phyloP scores from a whole-genome alignment of 1,140 invertebrate genomes.

The Drosophila kepulauana region DNA sequence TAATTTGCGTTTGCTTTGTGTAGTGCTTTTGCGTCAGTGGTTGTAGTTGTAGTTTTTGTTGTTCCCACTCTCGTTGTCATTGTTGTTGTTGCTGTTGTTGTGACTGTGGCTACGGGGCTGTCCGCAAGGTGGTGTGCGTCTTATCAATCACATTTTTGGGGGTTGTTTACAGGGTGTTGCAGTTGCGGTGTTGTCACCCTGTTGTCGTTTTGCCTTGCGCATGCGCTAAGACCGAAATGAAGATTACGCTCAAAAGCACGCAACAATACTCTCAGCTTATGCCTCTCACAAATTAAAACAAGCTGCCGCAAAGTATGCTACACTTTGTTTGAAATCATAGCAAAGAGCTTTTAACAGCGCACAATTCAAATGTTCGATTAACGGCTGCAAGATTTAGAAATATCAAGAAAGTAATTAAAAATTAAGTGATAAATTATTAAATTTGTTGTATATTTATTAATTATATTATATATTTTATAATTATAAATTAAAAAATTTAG shows the following conservation, averaged over 20 bases:
- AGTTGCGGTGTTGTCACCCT: background rate
- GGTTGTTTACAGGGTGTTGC: slow-evolving; percentile 49
- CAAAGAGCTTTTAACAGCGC: slow-evolving; percentile 1
- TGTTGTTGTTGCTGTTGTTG: slow-evolving; percentile 23
- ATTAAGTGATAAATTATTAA: background rate
- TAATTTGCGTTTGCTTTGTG: slow-evolving; percentile 39
- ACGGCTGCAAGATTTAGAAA: background rate
- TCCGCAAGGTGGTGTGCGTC: slow-evolving; percentile 21
- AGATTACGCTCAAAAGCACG: slow-evolving; percentile 7
- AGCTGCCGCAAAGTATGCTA: slow-evolving; percentile 17
- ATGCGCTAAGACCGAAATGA: slow-evolving; percentile 5
- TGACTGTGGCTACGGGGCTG: slow-evolving; percentile 20
- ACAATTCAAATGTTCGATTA: background rate
- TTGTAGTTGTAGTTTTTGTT: slow-evolving; percentile 35
- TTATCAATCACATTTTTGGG: slow-evolving; percentile 37
- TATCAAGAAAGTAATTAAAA: background rate
- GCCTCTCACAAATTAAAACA: background rate
- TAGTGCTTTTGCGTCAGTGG: slow-evolving; percentile 25
- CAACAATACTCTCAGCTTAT: background rate
- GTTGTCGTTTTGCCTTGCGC: background rate
- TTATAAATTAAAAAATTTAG: no score
- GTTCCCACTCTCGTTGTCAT: no score
- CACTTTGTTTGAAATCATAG: background rate
- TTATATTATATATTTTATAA: no score
- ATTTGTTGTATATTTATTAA: background rate